These are phyloP conservation scores for Phorcus lineatus DNA, from an alignment of 2,888 invertebrate species.

Conservation along the genomic window DNA sequence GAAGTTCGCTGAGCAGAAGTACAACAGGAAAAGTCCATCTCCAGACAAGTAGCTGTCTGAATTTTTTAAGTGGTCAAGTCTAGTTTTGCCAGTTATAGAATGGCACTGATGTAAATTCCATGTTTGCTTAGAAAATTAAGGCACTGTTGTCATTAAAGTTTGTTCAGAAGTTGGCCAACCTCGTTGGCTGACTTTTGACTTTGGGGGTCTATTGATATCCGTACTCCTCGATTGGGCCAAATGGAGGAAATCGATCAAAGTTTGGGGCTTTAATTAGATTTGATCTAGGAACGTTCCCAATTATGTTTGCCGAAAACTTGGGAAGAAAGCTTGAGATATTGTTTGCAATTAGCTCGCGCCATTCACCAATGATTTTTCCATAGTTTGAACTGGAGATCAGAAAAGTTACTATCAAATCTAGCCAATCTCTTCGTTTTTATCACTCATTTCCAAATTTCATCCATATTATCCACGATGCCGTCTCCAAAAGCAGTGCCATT, in stretches of 20 bases:
- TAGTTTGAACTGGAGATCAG: conserved; percentile 24
- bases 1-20: neutral
- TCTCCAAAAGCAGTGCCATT: conserved; percentile 24
- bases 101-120: conserved; percentile 9
- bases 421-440: conserved; percentile 34
- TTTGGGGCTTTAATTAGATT: conserved; percentile 50
- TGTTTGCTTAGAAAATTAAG: conserved; percentile 38
- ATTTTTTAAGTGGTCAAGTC: neutral
- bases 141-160: conserved; percentile 11
- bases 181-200: conserved; percentile 38
- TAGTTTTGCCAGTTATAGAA: conserved; percentile 12
- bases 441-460: conserved; percentile 46
- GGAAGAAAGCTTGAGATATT: conserved; percentile 28
- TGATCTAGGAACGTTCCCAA: conserved; percentile 42
- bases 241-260: conserved; percentile 43
- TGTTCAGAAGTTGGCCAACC: conserved; percentile 16
- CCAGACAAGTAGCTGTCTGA: neutral
- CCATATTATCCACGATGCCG: conserved; percentile 43
- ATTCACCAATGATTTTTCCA: conserved; percentile 28
- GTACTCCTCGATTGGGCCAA: conserved; percentile 41
- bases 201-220: conserved; percentile 42
- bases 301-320: conserved; percentile 42
- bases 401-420: conserved; percentile 22
- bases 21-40: conserved; percentile 9
- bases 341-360: conserved; percentile 37